These are phyloP conservation scores for Sitobion miscanthi DNA, from an alignment of 1,140 invertebrate genomes.

Conservation along the genomic window DNA sequence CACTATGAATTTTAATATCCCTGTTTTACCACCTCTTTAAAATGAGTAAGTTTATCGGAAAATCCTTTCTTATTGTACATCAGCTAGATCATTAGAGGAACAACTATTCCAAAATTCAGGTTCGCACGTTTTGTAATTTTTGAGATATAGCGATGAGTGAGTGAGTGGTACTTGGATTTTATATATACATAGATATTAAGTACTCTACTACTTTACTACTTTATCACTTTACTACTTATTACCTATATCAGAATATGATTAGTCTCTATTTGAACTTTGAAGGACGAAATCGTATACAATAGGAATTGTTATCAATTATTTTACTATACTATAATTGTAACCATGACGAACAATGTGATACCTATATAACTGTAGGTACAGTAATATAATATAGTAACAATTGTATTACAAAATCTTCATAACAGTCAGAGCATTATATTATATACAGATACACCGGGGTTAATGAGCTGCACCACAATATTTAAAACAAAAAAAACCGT, in stretches of 20 bases:
- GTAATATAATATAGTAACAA: not conserved
- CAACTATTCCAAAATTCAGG: too few relatives aligned
- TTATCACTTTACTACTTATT: too few relatives aligned
- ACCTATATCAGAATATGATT: not conserved
- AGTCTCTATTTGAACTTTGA: not conserved
- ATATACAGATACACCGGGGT: not conserved
- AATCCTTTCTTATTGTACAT: too few relatives aligned
- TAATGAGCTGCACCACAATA: not conserved
- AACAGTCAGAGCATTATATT: not conserved
- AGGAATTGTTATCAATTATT: not conserved
- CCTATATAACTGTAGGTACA: not conserved
- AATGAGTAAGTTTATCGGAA: too few relatives aligned
- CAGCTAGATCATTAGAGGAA: too few relatives aligned
- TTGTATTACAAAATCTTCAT: not conserved
- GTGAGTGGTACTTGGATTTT: too few relatives aligned
- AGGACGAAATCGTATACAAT: not conserved
- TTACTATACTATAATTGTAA: not conserved
- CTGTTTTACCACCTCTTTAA: too few relatives aligned
- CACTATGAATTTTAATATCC: too few relatives aligned
- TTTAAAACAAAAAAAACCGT: not conserved
- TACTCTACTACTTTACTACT: too few relatives aligned
- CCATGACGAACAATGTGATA: not conserved
- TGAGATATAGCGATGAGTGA: too few relatives aligned
- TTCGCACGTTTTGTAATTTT: too few relatives aligned
- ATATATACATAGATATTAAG: too few relatives aligned